A percentile compares a stretch with the other conserved stretches of the same genome.
Conservation (phyloP, 2,888 invertebrate genomes). For the Clitarchus hookeri region DNA sequence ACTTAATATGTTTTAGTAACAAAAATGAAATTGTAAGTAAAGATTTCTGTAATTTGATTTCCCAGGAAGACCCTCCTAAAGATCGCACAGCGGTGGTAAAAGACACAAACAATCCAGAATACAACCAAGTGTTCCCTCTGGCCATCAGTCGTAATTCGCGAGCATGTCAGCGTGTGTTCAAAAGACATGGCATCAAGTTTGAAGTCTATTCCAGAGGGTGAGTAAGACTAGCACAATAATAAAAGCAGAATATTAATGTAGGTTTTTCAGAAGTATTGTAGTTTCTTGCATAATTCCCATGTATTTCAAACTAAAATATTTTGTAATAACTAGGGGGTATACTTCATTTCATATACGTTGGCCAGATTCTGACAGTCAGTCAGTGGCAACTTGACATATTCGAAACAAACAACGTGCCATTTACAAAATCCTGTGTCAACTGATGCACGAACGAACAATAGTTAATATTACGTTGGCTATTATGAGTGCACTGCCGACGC, state of each 20-base stretch:
- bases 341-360: too few species aligned
- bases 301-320: too few species aligned
- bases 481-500: too few species aligned
- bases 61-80: slow-evolving; percentile 71
- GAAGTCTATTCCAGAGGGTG: slow-evolving; percentile 80
- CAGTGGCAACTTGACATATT: too few species aligned
- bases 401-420: too few species aligned
- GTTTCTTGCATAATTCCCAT: too few species aligned
- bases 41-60: slow-evolving; percentile 28
- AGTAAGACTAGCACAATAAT: slow-evolving; percentile 11
- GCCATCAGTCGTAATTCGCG: slow-evolving; percentile 78
- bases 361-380: too few species aligned
- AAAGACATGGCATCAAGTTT: slow-evolving; percentile 85
- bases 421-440: too few species aligned
- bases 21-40: slow-evolving; percentile 29
- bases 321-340: too few species aligned
- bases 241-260: background rate
- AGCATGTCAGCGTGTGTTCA: slow-evolving; percentile 83
- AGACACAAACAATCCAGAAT: slow-evolving; percentile 87
- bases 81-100: slow-evolving; percentile 79
- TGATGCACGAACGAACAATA: too few species aligned
- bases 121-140: slow-evolving; percentile 78
- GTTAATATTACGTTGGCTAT: too few species aligned
- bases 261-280: too few species aligned
- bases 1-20: slow-evolving; percentile 20